These are phyloP conservation scores for Papilio machaon DNA, from an alignment of 1,140 invertebrate genomes.

Conservation along the genomic window DNA sequence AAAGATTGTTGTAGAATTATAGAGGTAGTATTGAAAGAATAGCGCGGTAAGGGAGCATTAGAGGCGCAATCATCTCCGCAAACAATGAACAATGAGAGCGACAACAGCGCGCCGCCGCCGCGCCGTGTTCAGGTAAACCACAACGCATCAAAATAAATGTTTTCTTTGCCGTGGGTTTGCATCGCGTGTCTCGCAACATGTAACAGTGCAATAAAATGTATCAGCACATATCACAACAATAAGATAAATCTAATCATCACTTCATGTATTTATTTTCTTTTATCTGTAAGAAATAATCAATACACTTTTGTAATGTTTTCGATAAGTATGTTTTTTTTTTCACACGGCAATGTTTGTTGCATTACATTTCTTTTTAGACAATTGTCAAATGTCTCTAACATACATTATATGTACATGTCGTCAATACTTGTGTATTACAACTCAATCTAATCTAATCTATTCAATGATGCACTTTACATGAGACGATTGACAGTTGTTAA, in stretches of 20 bases:
- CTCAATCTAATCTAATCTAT: conserved; percentile 7
- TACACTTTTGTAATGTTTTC: background rate
- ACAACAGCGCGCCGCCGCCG: no score
- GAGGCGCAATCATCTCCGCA: no score
- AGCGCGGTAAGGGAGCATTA: no score
- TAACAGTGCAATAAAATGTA: background rate
- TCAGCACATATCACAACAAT: background rate
- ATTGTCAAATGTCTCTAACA: background rate
- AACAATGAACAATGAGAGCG: no score
- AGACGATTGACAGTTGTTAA: background rate
- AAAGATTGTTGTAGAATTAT: no score
- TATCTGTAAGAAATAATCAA: no score
- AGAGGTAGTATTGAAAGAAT: no score
- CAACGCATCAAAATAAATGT: no score
- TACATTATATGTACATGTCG: background rate
- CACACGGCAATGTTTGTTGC: background rate
- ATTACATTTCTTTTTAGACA: background rate
- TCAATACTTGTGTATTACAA: background rate
- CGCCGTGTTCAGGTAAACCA: no score
- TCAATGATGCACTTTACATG: background rate
- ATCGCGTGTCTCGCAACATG: no score
- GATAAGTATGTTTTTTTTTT: background rate
- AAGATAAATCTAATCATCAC: background rate
- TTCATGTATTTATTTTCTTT: background rate
- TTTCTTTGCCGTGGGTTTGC: background rate